Conservation (phyloP, 2,113 vertebrate species). For the Rhegmatorhina hoffmannsi region DNA sequence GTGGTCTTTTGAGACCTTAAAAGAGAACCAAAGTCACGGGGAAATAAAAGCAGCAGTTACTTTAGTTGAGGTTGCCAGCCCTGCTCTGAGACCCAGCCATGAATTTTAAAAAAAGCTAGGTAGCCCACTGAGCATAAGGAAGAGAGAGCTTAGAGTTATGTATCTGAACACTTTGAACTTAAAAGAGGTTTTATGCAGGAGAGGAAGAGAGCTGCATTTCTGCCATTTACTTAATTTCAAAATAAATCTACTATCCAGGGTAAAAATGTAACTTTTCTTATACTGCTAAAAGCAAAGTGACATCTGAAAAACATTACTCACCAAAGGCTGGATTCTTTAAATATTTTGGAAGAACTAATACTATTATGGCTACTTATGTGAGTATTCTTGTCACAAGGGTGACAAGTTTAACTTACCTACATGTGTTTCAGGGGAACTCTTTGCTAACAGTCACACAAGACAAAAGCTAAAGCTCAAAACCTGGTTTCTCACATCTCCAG, state of each 20-base stretch:
- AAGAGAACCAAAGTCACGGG: background rate
- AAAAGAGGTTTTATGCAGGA: constrained; percentile 28
- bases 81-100: background rate
- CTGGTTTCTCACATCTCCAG: background rate
- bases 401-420: constrained; percentile 18
- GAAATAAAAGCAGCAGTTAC: constrained; percentile 52
- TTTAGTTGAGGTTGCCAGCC: constrained; percentile 4
- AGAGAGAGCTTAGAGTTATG: constrained; percentile 27
- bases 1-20: constrained; percentile 41
- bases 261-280: constrained; percentile 8
- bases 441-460: background rate
- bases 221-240: constrained; percentile 10
- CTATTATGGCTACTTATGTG: background rate
- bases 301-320: constrained; percentile 46
- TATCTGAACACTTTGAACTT: constrained; percentile 31
- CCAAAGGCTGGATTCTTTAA: constrained; percentile 37
- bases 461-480: constrained; percentile 3
- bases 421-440: background rate
- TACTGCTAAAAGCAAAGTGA: background rate
- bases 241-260: background rate
- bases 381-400: background rate
- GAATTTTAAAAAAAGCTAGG: constrained; percentile 22
- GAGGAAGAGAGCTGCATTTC: background rate
- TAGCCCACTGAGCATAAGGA: constrained; percentile 28
- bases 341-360: constrained; percentile 21